Conservation (phyloP, 37 sponge, comb jelly and placozoan genomes). For the Cladorhizidae sp. region DNA sequence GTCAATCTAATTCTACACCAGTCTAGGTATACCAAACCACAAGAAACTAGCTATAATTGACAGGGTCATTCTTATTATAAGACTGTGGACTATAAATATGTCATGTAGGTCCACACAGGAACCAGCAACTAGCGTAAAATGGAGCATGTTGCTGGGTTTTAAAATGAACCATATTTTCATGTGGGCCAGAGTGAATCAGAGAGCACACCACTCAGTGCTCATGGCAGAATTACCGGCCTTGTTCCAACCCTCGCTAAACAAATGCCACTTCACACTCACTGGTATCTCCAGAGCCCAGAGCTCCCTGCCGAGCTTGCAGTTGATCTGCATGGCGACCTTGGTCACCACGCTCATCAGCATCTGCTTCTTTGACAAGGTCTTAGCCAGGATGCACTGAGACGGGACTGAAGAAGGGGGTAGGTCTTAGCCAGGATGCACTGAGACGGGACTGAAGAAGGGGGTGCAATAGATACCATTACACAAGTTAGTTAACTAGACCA, state of each 20-base stretch:
- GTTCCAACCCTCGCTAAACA: too few relatives aligned
- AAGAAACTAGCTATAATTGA: too few relatives aligned
- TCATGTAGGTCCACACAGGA: slow-evolving; percentile 44
- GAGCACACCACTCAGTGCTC: slow-evolving; percentile 26
- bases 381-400: slow-evolving; percentile 74
- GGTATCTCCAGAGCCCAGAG: slow-evolving; percentile 93
- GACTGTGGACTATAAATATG: too few relatives aligned
- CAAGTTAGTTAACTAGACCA: background rate
- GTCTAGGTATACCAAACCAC: too few relatives aligned
- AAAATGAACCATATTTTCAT: background rate
- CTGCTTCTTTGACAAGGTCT: slow-evolving; percentile 81
- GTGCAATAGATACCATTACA: background rate
- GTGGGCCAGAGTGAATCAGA: slow-evolving; percentile 59
- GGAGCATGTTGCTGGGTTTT: slow-evolving; percentile 39
- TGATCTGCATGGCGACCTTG: slow-evolving; percentile 91
- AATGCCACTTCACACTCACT: slow-evolving; percentile 62
- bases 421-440: slow-evolving; percentile 66
- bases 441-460: slow-evolving; percentile 59
- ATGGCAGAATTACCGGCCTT: too few relatives aligned
- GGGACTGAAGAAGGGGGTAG: slow-evolving; percentile 48
- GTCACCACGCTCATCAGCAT: slow-evolving; percentile 90
- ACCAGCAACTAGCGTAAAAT: background rate
- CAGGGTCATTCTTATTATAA: too few relatives aligned
- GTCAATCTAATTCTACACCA: too few relatives aligned
- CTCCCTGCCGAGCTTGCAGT: slow-evolving; percentile 96